A percentile compares a stretch with the other conserved stretches of the same genome.
phyloP scores from a whole-genome alignment of 1,140 invertebrate species.

The Cheumatopsyche charites region DNA sequence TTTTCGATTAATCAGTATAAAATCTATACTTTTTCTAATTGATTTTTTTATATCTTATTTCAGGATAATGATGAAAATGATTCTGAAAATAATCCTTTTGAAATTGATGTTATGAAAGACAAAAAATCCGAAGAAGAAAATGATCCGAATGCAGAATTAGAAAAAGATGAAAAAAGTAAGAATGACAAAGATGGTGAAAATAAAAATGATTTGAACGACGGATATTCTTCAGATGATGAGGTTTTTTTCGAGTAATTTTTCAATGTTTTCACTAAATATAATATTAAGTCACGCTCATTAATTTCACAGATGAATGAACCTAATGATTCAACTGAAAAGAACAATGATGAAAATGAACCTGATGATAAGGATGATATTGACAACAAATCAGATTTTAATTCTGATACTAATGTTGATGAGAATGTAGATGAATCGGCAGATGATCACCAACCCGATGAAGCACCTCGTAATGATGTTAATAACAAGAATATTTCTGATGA shows the following conservation, averaged over 20 bases:
- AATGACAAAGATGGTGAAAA: conserved; percentile 59
- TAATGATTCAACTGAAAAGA: not conserved
- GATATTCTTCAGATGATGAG: conserved; percentile 43
- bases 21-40: conserved; percentile 49
- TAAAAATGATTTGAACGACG: conserved; percentile 58
- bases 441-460: conserved; percentile 54
- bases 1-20: not conserved
- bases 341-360: conserved; percentile 49
- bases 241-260: not conserved
- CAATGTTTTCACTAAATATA: too few species aligned
- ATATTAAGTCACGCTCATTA: too few species aligned
- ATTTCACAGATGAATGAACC: not conserved
- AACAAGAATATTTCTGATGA: conserved; percentile 62
- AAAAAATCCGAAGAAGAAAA: conserved; percentile 56
- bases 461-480: conserved; percentile 55
- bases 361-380: conserved; percentile 50
- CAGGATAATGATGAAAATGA: conserved; percentile 63
- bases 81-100: conserved; percentile 77
- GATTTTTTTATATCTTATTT: conserved; percentile 39
- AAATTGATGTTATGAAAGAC: conserved; percentile 79
- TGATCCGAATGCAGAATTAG: conserved; percentile 51
- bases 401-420: conserved; percentile 23
- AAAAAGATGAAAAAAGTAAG: conserved; percentile 58
- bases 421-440: conserved; percentile 43
- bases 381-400: conserved; percentile 42